A percentile compares a stretch with the other conserved stretches of the same genome.
Conservation (phyloP, 2,888 invertebrate species). For the Thereva nobilitata region DNA sequence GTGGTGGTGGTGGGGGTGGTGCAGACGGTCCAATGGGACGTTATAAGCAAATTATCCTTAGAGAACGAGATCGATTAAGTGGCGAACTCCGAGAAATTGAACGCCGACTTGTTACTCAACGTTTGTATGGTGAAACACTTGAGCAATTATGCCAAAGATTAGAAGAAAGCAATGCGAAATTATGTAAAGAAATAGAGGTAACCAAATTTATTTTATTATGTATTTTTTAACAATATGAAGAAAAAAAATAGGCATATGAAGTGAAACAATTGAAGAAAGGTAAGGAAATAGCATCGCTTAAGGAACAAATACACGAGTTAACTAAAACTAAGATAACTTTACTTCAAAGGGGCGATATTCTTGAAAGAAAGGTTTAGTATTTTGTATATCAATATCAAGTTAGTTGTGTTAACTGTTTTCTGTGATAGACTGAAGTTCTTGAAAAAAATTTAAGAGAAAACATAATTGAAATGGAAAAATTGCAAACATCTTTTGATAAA, state of each 20-base stretch:
- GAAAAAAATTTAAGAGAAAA: neutral
- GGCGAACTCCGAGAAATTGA: slow-evolving; percentile 51
- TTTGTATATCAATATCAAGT: slow-evolving; percentile 30
- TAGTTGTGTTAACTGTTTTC: no score
- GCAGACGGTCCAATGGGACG: slow-evolving; percentile 45
- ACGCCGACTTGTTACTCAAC: slow-evolving; percentile 50
- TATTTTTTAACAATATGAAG: no score
- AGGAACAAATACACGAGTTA: no score
- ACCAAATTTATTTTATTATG: no score
- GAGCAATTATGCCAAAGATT: slow-evolving; percentile 50
- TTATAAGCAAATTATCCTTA: slow-evolving; percentile 52
- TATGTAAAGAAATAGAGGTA: no score
- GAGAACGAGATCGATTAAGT: slow-evolving; percentile 54
- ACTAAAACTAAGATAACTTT: no score
- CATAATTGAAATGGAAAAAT: neutral
- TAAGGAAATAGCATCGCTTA: no score
- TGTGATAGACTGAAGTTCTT: slow-evolving; percentile 7
- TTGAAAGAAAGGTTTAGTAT: no score
- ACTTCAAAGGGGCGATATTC: no score
- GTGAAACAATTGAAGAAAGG: no score
- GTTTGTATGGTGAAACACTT: slow-evolving; percentile 49
- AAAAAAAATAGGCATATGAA: no score
- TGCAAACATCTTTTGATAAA: neutral
- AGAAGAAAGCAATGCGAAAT: slow-evolving; percentile 45
- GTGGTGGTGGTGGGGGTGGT: neutral